These are phyloP conservation scores for Macroglossus sobrinus DNA, from an alignment of 2,113 vertebrate species.

Conservation along the genomic window DNA sequence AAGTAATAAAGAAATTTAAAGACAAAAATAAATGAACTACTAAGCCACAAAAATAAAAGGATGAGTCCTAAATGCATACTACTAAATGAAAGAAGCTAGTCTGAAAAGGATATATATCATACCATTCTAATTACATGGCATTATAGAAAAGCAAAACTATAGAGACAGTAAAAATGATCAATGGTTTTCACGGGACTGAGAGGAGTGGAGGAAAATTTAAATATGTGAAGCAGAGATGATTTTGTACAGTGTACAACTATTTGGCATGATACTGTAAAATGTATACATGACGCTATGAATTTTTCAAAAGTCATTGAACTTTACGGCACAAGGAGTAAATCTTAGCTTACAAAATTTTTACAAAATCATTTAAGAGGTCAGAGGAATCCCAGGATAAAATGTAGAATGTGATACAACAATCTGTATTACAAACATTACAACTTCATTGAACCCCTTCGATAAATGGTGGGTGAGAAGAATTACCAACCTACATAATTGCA, in stretches of 20 bases:
- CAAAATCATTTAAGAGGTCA: not conserved
- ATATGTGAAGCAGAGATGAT: not conserved
- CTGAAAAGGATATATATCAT: not conserved
- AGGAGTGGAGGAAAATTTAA: not conserved
- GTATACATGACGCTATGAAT: not conserved
- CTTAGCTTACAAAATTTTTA: not conserved
- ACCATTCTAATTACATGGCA: not conserved
- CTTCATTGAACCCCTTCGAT: not conserved
- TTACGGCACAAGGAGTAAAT: not conserved
- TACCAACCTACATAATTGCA: not conserved
- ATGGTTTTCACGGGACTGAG: not conserved
- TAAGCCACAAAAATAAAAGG: not conserved
- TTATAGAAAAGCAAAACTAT: not conserved
- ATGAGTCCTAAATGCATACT: not conserved
- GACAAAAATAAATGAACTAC: not conserved
- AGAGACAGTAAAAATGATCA: not conserved
- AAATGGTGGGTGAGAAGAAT: not conserved
- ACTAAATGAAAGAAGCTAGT: not conserved
- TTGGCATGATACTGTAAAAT: not conserved
- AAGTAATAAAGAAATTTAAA: not conserved
- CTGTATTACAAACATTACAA: not conserved
- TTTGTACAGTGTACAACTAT: not conserved
- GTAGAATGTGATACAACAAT: not conserved
- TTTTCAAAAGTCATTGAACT: not conserved
- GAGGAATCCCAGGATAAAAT: not conserved